phyloP scores from a whole-genome alignment of 64 coral and sea anemone genomes.

The Pachyseris speciosa region DNA sequence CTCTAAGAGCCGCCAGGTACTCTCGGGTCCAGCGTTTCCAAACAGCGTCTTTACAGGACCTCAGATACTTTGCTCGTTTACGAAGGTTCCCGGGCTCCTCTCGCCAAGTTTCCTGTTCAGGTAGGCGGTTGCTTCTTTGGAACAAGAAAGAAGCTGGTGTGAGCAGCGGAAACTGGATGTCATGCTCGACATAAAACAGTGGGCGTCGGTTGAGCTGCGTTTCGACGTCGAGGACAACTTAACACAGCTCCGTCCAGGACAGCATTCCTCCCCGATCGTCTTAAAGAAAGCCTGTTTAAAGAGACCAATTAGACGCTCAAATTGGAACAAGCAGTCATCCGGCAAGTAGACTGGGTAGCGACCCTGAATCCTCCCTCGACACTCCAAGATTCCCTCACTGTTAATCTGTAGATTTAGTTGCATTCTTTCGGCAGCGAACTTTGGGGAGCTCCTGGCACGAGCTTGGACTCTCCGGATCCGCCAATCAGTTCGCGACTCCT shows the following conservation, averaged over 20 bases:
- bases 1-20: constrained; percentile 55
- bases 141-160: constrained; percentile 56
- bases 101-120: constrained; percentile 34
- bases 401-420: constrained; percentile 45
- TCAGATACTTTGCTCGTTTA: constrained; percentile 20
- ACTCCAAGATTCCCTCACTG: background rate
- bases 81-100: constrained; percentile 5
- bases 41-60: constrained; percentile 28
- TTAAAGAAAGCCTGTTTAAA: constrained; percentile 64
- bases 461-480: background rate
- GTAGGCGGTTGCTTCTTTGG: constrained; percentile 41
- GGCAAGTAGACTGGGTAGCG: constrained; percentile 41
- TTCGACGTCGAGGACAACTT: constrained; percentile 51
- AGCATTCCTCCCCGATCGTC: constrained; percentile 39
- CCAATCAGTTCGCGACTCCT: background rate
- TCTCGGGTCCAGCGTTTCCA: constrained; percentile 61
- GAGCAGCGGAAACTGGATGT: constrained; percentile 37
- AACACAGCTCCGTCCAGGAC: constrained; percentile 38
- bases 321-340: constrained; percentile 41
- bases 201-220: constrained; percentile 26
- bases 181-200: constrained; percentile 51
- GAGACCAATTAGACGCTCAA: constrained; percentile 51
- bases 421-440: background rate
- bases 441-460: background rate
- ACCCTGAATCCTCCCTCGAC: constrained; percentile 33